Conservation (phyloP, 2,113 vertebrate genomes). For the Mirounga angustirostris region DNA sequence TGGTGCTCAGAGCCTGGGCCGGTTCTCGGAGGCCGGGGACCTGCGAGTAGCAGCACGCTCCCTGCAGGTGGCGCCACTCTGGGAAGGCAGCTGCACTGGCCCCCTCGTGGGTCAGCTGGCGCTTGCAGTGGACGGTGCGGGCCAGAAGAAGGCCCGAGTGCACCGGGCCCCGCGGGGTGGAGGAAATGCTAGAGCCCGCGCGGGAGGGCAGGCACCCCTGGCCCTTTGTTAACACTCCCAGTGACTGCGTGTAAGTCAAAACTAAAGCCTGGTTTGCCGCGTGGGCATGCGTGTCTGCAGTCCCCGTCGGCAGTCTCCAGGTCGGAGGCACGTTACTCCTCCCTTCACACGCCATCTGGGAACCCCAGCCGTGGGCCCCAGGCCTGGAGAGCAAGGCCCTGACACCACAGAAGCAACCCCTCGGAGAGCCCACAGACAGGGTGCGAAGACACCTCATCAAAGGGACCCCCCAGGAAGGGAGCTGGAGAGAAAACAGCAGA, state of each 20-base stretch:
- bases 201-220: not conserved
- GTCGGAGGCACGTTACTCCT: accelerated
- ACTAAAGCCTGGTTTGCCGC: not conserved
- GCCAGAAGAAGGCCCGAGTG: not conserved
- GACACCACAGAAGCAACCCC: not conserved
- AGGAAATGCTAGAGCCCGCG: not conserved
- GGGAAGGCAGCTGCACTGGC: not conserved
- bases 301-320: not conserved
- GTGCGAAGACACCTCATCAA: not conserved
- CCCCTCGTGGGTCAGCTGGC: not conserved
- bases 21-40: not conserved
- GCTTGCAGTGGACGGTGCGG: not conserved
- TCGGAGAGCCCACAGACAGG: not conserved
- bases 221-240: not conserved
- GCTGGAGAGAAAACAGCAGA: accelerated
- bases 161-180: not conserved
- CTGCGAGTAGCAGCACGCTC: not conserved
- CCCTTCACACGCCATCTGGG: too few species aligned
- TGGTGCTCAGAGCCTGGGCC: not conserved
- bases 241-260: not conserved
- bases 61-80: not conserved
- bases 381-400: not conserved
- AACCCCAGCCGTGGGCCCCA: not conserved
- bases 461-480: not conserved
- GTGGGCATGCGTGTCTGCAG: not conserved